A percentile compares a stretch with the other conserved stretches of the same genome.
phyloP scores from a whole-genome alignment of 2,797 vertebrate genomes.

The Petrocephalus sullivani region DNA sequence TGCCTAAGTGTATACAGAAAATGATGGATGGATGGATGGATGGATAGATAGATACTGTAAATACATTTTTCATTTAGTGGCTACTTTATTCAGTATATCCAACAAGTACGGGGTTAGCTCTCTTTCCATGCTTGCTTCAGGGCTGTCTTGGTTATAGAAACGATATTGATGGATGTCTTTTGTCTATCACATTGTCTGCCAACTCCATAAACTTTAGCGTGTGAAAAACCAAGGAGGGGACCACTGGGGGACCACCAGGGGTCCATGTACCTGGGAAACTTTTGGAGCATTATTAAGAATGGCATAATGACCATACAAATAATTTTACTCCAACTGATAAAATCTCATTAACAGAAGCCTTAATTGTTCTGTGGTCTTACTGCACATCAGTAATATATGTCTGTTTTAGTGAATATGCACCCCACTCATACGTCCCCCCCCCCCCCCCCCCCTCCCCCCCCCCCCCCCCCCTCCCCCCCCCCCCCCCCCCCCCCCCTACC shows the following conservation, averaged over 20 bases:
- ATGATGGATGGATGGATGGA: neutral
- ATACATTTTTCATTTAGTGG: too few species aligned
- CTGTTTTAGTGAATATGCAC: neutral
- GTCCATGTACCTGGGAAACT: neutral
- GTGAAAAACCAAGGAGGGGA: neutral
- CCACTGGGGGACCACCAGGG: too few species aligned
- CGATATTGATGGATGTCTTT: neutral
- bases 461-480: too few species aligned
- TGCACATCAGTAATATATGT: neutral
- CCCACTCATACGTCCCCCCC: neutral
- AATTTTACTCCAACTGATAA: neutral
- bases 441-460: too few species aligned
- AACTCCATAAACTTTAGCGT: neutral
- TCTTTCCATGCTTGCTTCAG: too few species aligned
- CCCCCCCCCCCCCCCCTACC: too few species aligned
- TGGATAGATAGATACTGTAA: neutral
- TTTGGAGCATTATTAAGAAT: neutral
- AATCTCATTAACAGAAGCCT: neutral
- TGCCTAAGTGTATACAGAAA: neutral
- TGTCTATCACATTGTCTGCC: neutral
- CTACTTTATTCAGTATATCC: too few species aligned
- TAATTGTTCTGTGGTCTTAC: neutral
- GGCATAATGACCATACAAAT: neutral
- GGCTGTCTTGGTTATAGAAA: too few species aligned
- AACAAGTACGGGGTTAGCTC: too few species aligned